Percentiles rank a stretch among this genome's conserved stretches.
Conservation (phyloP, 2,888 invertebrate species). For the Caenorhabditis plicata region DNA sequence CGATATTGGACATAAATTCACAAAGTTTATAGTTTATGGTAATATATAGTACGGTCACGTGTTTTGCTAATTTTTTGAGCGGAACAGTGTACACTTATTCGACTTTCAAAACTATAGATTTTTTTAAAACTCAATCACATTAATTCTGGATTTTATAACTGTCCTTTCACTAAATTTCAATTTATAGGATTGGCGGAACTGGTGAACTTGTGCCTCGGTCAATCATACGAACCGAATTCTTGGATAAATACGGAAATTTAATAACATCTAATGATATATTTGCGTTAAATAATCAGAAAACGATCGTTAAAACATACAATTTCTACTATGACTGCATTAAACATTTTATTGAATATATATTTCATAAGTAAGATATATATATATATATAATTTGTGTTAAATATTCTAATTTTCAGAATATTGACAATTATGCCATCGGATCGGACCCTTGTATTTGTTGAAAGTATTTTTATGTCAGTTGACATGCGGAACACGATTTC, state of each 20-base stretch:
- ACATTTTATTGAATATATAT: slow-evolving; percentile 41
- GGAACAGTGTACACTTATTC: too few species aligned
- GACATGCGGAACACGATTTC: slow-evolving; percentile 81
- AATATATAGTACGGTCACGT: too few species aligned
- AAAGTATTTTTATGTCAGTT: slow-evolving; percentile 82
- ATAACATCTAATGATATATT: slow-evolving; percentile 18
- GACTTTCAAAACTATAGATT: too few species aligned
- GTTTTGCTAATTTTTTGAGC: too few species aligned
- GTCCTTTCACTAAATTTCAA: background rate
- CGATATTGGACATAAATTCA: slow-evolving; percentile 57
- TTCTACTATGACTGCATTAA: slow-evolving; percentile 16
- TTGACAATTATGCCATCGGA: slow-evolving; percentile 91
- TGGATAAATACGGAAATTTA: slow-evolving; percentile 18
- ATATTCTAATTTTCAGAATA: slow-evolving; percentile 72
- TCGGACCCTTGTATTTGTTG: slow-evolving; percentile 85
- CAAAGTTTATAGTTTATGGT: slow-evolving; percentile 37
- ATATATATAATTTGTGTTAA: background rate
- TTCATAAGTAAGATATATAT: slow-evolving; percentile 21
- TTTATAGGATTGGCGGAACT: slow-evolving; percentile 53
- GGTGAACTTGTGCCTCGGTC: slow-evolving; percentile 51
- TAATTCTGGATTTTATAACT: background rate
- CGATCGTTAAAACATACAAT: slow-evolving; percentile 1
- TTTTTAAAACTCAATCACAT: too few species aligned
- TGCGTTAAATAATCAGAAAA: slow-evolving; percentile 21
- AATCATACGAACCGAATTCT: slow-evolving; percentile 38